Conservation (phyloP, 1,140 invertebrate genomes). For the Chironomus striatipennis region DNA sequence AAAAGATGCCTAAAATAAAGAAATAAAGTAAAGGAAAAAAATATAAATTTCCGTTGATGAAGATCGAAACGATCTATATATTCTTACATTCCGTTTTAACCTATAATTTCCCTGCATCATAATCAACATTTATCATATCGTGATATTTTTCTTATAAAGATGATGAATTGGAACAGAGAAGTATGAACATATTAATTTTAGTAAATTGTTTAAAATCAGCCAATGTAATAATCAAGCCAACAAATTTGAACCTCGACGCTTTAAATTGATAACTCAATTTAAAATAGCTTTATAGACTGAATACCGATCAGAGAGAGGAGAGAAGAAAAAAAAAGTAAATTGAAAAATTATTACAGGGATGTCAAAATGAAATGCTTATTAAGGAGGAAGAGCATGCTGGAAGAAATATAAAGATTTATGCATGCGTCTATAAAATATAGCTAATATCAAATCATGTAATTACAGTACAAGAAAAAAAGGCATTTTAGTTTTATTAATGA, state of each 20-base stretch:
- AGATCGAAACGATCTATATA: slow-evolving; percentile 14
- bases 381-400: too few relatives aligned
- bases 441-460: too few relatives aligned
- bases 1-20: not conserved
- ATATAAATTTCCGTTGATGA: slow-evolving; percentile 8
- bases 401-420: too few relatives aligned
- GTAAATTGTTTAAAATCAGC: slow-evolving; percentile 13
- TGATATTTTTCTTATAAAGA: slow-evolving; percentile 9
- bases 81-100: not conserved
- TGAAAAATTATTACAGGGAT: slow-evolving; percentile 22
- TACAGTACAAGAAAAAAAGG: too few relatives aligned
- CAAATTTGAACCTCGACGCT: not conserved
- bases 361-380: not conserved
- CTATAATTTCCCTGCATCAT: slow-evolving; percentile 18
- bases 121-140: slow-evolving; percentile 22
- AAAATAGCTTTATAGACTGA: too few relatives aligned
- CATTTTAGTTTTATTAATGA: too few relatives aligned
- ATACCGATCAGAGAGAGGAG: not conserved
- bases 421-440: too few relatives aligned
- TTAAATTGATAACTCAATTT: slow-evolving; percentile 21
- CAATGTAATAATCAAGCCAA: not conserved
- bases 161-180: not conserved
- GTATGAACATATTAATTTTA: not conserved
- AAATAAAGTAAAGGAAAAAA: not conserved
- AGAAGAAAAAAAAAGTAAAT: not conserved